Evolutionary conservation across 2,888 invertebrate species (phyloP).

Genomic region (Pheosia gnoma): DNA sequence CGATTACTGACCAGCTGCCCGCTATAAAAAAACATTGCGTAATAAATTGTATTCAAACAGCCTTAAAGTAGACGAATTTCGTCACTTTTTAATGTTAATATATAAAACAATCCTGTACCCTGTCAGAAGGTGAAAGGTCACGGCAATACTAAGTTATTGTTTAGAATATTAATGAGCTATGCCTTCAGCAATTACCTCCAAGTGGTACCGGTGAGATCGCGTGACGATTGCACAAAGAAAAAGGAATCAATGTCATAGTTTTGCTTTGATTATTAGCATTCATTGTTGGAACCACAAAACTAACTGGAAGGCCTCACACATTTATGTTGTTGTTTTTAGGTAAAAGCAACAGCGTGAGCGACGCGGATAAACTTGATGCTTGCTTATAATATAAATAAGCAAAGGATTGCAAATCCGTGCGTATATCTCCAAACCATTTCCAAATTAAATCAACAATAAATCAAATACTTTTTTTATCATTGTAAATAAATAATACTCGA

Average conservation of each 20-base stretch:
- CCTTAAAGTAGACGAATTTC: too few relatives aligned
- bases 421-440: too few relatives aligned
- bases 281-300: constrained; percentile 39
- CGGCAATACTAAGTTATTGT: constrained; percentile 68
- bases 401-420: too few relatives aligned
- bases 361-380: constrained; percentile 12
- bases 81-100: constrained; percentile 50
- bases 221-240: constrained; percentile 62
- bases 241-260: constrained; percentile 53
- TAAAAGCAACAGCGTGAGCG: constrained; percentile 19
- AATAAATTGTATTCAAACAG: too few relatives aligned
- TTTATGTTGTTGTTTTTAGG: constrained; percentile 31
- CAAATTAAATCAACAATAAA: neutral
- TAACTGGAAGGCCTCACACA: constrained; percentile 29
- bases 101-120: constrained; percentile 53
- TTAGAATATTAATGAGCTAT: constrained; percentile 68
- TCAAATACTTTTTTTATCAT: neutral
- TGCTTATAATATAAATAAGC: too few relatives aligned
- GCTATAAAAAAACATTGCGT: too few relatives aligned
- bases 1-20: too few relatives aligned
- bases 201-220: constrained; percentile 71
- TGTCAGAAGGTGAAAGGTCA: constrained; percentile 70
- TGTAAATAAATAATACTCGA: neutral
- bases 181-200: constrained; percentile 68
- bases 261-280: constrained; percentile 55